Percentiles rank a stretch among this genome's conserved stretches.
Conservation (phyloP, 1,140 invertebrate genomes). For the Macrotrachela quadricornifera region DNA sequence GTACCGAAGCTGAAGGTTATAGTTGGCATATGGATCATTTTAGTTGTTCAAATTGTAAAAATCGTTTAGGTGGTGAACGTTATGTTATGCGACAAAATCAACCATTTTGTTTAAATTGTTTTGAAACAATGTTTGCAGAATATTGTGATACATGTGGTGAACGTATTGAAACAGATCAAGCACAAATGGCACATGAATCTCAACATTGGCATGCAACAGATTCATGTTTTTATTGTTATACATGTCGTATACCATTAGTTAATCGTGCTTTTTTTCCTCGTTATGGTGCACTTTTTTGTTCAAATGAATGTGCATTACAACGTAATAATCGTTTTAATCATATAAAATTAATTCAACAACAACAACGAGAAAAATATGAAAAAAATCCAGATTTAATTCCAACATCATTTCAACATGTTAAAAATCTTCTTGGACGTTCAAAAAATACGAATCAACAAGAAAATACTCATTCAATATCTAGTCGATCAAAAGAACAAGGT, state of each 20-base stretch:
- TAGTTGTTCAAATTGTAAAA: slow-evolving; percentile 76
- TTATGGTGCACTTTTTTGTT: slow-evolving; percentile 74
- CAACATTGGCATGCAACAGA: slow-evolving; percentile 95
- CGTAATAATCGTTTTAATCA: too few relatives aligned
- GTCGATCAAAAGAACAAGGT: too few relatives aligned
- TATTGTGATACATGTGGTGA: slow-evolving; percentile 90
- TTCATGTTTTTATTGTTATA: slow-evolving; percentile 78
- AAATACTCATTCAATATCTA: too few relatives aligned
- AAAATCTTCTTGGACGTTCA: too few relatives aligned
- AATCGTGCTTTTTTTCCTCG: slow-evolving; percentile 52
- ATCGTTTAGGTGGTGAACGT: slow-evolving; percentile 73
- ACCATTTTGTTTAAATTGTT: slow-evolving; percentile 78
- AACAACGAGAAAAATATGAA: too few relatives aligned
- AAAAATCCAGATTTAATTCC: too few relatives aligned
- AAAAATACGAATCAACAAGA: too few relatives aligned
- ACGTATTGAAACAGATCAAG: slow-evolving; percentile 78
- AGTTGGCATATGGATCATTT: slow-evolving; percentile 99
- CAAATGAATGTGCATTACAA: slow-evolving; percentile 16
- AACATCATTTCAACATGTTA: too few relatives aligned
- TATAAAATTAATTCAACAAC: too few relatives aligned
- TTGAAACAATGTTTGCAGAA: slow-evolving; percentile 78
- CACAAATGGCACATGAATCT: slow-evolving; percentile 90
- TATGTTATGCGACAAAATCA: slow-evolving; percentile 87
- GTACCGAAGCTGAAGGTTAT: slow-evolving; percentile 85
- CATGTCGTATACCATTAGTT: slow-evolving; percentile 57